Base-by-base conservation (phyloP, 2,113 vertebrate genomes). In the Mesoclemmys tuberculata region DNA sequence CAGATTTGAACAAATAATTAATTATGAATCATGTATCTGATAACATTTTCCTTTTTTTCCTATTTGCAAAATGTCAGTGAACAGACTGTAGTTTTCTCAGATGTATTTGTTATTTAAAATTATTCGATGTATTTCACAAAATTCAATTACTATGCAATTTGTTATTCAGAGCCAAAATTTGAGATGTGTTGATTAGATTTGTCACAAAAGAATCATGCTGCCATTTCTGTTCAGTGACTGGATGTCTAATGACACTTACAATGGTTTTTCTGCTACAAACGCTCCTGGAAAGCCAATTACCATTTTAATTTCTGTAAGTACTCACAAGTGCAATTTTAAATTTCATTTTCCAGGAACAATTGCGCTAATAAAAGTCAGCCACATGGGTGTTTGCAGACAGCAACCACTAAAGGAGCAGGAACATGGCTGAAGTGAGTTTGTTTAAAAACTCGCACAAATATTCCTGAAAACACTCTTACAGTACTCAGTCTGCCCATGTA, bases 221-320 rank as follows among this genome's bases (percentile, higher is more conserved):
- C 19, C 41, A 1, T 38, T n/a, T 16, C 46, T 4, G 10, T 78
- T 41, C 2, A 0, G n/a, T 71, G 35, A 38, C n/a, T 71, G n/a
- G 64, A n/a, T 38, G 64, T n/a, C 35, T n/a, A 38, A 68, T 21
- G 38, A 38, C 64, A 71, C 61, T 64, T 64, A 64, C 64, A n/a
- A 71, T 71, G 49, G 0, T 38, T 83, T 48, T 89, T 58, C 80
- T 86, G 64, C 38, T 38, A 38, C 64, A 71, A 71, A 71, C 4
- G n/a, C 64, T 71, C 27, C 8, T 3, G 1, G 14, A 44, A 84
- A 92, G 87, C 4, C 51, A 19, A 2, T 9, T 48, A 38, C 14
- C 49, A 1, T 12, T 22, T 14, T 24, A 35, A 75, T 79, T 85
- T 56, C 71, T 38, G 7, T 16, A 54, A 55, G 24, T 27, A 89